Evolutionary conservation across 2,888 invertebrate species (phyloP).

Genomic region (Dichetophora obliterata): DNA sequence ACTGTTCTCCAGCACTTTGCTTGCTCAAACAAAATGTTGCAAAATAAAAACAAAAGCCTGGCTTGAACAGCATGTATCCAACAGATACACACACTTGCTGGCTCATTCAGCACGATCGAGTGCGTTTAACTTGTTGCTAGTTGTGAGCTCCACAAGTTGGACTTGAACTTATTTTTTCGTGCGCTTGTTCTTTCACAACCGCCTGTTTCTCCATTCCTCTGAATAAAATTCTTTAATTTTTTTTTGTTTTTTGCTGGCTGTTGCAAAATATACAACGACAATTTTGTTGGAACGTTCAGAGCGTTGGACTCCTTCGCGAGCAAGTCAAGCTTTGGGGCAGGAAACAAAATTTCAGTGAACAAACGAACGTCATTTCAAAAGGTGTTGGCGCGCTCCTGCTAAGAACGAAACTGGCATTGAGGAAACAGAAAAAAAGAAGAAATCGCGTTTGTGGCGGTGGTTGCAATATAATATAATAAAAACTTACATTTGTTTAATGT

Average conservation of each 20-base stretch:
- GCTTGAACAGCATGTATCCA: not conserved
- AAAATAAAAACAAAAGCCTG: not conserved
- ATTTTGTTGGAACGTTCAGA: slow-evolving; percentile 44
- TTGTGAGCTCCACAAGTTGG: slow-evolving; percentile 18
- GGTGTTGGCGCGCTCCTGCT: slow-evolving; percentile 34
- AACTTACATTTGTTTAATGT: no score
- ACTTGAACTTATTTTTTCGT: slow-evolving; percentile 30
- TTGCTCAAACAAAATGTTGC: not conserved
- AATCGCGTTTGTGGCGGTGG: not conserved
- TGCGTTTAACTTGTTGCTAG: not conserved
- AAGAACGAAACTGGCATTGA: not conserved
- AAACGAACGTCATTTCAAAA: slow-evolving; percentile 62
- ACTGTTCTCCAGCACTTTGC: not conserved
- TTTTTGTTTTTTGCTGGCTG: slow-evolving; percentile 4
- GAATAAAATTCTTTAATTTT: not conserved
- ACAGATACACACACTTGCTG: slow-evolving; percentile 25
- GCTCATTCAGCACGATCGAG: slow-evolving; percentile 18
- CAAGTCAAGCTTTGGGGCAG: slow-evolving; percentile 50
- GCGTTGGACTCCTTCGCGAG: slow-evolving; percentile 54
- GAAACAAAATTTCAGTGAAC: slow-evolving; percentile 59
- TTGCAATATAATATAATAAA: not conserved
- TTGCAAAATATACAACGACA: not conserved
- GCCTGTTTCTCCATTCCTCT: no score
- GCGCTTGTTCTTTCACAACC: not conserved
- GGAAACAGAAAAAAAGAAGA: not conserved